These are phyloP conservation scores for Drosophila kanekoi DNA, from an alignment of 2,888 invertebrate genomes.

Conservation along the genomic window DNA sequence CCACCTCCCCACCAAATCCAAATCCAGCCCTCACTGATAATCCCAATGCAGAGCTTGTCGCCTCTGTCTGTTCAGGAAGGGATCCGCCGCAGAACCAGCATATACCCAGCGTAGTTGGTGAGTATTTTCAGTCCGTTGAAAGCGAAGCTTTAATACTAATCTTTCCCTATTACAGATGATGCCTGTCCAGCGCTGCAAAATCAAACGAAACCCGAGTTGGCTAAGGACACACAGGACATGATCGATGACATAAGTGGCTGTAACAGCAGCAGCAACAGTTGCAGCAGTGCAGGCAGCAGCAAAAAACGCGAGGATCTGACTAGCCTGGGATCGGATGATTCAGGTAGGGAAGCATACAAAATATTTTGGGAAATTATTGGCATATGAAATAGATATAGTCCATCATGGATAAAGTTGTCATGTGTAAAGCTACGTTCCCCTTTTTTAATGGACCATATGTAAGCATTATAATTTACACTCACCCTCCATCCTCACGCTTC, in stretches of 20 bases:
- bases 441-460: slow-evolving; percentile 26
- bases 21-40: slow-evolving; percentile 23
- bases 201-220: slow-evolving; percentile 4
- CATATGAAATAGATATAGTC: no score
- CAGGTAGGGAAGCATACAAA: slow-evolving; percentile 75
- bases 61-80: slow-evolving; percentile 5
- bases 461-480: slow-evolving; percentile 19
- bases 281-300: slow-evolving; percentile 62
- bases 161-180: no score
- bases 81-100: neutral
- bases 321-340: slow-evolving; percentile 87
- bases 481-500: no score
- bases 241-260: slow-evolving; percentile 21
- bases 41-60: slow-evolving; percentile 11
- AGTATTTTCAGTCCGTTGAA: slow-evolving; percentile 1
- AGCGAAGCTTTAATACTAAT: no score
- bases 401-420: neutral
- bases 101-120: slow-evolving; percentile 56
- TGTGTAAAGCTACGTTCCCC: slow-evolving; percentile 5
- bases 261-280: neutral
- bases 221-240: slow-evolving; percentile 35
- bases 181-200: no score
- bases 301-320: slow-evolving; percentile 86
- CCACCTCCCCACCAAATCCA: slow-evolving; percentile 70
- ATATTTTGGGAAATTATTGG: neutral